A percentile compares a stretch with the other conserved stretches of the same genome.
phyloP scores from a whole-genome alignment of 2,888 invertebrate genomes.

The Chirona hameri region DNA sequence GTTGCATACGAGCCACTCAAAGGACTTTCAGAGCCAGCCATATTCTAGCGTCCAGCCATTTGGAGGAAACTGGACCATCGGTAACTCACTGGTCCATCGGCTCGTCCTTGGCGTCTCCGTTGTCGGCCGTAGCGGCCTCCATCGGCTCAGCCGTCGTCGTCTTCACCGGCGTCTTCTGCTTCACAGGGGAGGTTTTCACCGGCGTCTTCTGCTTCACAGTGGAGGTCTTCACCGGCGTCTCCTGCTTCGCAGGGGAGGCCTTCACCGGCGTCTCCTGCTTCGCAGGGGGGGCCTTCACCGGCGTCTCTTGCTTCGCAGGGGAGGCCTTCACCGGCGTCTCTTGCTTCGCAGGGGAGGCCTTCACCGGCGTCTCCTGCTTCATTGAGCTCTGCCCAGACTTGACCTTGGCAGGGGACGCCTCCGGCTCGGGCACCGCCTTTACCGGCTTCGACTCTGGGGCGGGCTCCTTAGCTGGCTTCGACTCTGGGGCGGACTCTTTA shows the following conservation, averaged over 20 bases:
- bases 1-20: no score
- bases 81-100: not conserved
- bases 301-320: no score
- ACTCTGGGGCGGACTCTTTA: not conserved
- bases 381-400: not conserved
- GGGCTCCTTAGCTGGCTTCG: not conserved
- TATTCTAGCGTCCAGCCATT: no score
- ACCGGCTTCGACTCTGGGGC: not conserved
- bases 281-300: not conserved
- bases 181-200: no score
- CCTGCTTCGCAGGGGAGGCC: no score
- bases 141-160: not conserved
- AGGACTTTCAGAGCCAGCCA: no score
- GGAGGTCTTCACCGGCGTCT: not conserved
- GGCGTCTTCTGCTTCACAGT: no score
- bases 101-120: not conserved
- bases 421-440: not conserved
- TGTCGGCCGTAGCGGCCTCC: conserved; percentile 12
- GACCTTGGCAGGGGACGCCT: not conserved
- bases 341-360: no score
- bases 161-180: not conserved
- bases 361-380: no score
- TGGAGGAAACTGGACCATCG: no score
- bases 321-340: not conserved
- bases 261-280: no score